A percentile compares a stretch with the other conserved stretches of the same genome.
These are phyloP conservation scores for Gymnocheta viridis DNA, from an alignment of 2,888 invertebrate species.

Conservation along the genomic window DNA sequence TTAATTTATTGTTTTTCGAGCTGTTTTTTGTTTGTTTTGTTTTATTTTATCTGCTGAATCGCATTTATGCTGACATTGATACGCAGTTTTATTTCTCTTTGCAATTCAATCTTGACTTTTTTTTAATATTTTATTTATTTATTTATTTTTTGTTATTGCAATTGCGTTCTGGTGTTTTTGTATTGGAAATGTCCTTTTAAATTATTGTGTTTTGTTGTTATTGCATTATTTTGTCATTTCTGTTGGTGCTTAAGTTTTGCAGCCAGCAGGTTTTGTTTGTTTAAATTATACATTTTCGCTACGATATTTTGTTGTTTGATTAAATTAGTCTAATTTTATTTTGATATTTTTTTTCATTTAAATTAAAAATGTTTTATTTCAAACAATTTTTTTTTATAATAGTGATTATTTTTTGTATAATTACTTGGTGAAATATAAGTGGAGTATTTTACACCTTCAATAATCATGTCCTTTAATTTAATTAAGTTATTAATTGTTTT, in stretches of 20 bases:
- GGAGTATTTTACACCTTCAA: no score
- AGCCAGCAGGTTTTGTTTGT: conserved; percentile 1
- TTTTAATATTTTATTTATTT: not conserved
- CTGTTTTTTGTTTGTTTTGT: not conserved
- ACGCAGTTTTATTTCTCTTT: conserved; percentile 34
- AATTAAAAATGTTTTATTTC: not conserved
- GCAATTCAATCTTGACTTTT: conserved; percentile 1
- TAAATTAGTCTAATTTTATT: not conserved
- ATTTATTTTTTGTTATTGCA: not conserved
- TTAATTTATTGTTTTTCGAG: not conserved
- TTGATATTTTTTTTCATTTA: not conserved
- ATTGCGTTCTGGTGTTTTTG: not conserved
- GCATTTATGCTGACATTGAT: conserved; percentile 32
- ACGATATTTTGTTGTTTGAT: not conserved
- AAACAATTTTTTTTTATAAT: not conserved
- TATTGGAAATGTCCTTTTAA: not conserved
- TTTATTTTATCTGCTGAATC: conserved; percentile 13
- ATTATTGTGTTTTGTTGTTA: not conserved
- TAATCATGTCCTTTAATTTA: no score
- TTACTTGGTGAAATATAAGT: no score
- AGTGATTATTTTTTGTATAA: no score
- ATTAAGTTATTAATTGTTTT: not conserved
- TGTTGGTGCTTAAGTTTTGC: not conserved
- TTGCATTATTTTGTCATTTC: conserved; percentile 1
- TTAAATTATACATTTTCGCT: not conserved